phyloP scores from a whole-genome alignment of 2,888 invertebrate genomes.

The Falcaria lacertinaria region DNA sequence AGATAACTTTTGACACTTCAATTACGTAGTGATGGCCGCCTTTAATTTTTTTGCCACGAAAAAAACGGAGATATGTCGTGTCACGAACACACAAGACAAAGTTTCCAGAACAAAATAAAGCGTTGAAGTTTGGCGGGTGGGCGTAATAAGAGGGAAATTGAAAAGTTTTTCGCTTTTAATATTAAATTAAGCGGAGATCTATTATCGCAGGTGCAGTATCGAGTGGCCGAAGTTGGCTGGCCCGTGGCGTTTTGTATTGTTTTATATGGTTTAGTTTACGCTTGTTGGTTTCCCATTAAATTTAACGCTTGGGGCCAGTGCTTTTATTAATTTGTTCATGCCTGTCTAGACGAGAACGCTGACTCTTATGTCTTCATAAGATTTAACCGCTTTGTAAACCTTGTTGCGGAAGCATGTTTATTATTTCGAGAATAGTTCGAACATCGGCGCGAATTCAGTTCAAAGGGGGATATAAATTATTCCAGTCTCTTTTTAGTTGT shows the following conservation, averaged over 20 bases:
- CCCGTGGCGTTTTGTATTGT: constrained; percentile 42
- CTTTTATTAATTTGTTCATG: constrained; percentile 53
- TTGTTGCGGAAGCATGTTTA: constrained; percentile 34
- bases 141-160: constrained; percentile 61
- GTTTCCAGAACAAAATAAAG: constrained; percentile 66
- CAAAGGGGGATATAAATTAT: constrained; percentile 61
- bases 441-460: constrained; percentile 46
- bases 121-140: constrained; percentile 39
- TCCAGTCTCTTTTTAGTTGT: constrained; percentile 43
- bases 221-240: constrained; percentile 26
- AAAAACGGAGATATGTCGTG: constrained; percentile 57
- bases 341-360: constrained; percentile 35
- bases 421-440: constrained; percentile 43
- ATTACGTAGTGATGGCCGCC: constrained; percentile 73
- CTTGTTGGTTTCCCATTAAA: constrained; percentile 62
- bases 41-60: constrained; percentile 57
- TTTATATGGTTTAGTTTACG: constrained; percentile 60
- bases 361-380: constrained; percentile 43
- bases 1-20: constrained; percentile 80
- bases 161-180: constrained; percentile 63
- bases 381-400: constrained; percentile 34
- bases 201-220: constrained; percentile 50
- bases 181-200: constrained; percentile 47
- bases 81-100: constrained; percentile 65
- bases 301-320: constrained; percentile 40